Conservation (phyloP, 2,113 vertebrate species). For the Regulus satrapa region DNA sequence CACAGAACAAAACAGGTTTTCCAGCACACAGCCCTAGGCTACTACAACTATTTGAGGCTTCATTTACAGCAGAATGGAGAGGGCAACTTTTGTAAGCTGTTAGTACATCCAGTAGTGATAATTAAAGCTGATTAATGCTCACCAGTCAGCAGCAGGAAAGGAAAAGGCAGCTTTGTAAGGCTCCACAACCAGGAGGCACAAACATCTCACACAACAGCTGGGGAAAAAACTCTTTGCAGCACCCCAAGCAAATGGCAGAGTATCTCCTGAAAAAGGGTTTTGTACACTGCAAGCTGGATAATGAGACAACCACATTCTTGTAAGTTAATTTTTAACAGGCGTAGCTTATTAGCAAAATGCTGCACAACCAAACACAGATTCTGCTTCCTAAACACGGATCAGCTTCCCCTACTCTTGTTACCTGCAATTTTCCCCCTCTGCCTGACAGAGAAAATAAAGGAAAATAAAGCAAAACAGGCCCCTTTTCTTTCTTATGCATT, state of each 20-base stretch:
- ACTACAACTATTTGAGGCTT: conserved; percentile 11
- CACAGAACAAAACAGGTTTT: neutral
- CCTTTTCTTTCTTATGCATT: neutral
- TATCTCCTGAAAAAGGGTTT: neutral
- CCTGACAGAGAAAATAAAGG: neutral
- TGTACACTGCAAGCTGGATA: neutral
- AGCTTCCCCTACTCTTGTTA: neutral
- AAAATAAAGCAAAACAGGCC: neutral
- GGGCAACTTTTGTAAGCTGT: neutral
- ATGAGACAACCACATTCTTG: neutral
- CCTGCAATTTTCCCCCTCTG: neutral
- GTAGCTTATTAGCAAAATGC: neutral
- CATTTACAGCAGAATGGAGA: neutral
- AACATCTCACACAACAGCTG: neutral
- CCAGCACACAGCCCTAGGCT: neutral
- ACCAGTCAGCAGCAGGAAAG: neutral
- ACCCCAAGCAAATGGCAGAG: neutral
- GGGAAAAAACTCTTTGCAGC: neutral
- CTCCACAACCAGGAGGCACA: neutral
- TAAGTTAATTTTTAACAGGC: neutral
- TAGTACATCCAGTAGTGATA: neutral
- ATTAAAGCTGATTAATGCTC: conserved; percentile 29
- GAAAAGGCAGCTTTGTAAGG: neutral
- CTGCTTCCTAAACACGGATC: neutral
- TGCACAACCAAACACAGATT: neutral